phyloP scores from a whole-genome alignment of 2,113 vertebrate genomes.

The Sphyrna mokarran region DNA sequence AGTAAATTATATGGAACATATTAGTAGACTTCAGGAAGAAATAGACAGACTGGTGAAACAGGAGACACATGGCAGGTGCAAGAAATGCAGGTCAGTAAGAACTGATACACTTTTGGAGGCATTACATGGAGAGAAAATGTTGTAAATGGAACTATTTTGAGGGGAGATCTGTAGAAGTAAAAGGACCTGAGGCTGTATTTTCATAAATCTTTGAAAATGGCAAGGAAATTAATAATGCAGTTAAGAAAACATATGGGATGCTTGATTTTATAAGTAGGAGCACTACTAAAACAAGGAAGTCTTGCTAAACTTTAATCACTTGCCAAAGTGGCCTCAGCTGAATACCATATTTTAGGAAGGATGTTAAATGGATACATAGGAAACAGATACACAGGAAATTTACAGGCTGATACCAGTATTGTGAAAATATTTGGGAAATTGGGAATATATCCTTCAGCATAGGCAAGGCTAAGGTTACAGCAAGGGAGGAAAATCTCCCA shows the following conservation, averaged over 20 bases:
- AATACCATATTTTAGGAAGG: not conserved
- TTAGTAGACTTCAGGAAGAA: too few relatives aligned
- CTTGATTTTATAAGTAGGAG: too few relatives aligned
- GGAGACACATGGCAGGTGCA: not conserved
- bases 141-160: not conserved
- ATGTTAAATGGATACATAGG: not conserved
- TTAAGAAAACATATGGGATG: too few relatives aligned
- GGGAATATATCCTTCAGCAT: not conserved
- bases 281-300: too few relatives aligned
- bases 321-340: not conserved
- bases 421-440: not conserved
- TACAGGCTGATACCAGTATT: not conserved
- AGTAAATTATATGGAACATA: not conserved
- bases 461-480: not conserved
- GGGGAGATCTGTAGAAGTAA: not conserved
- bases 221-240: not conserved
- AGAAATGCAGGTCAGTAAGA: not conserved
- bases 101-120: not conserved
- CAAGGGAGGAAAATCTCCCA: not conserved
- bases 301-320: too few relatives aligned
- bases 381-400: not conserved
- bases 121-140: not conserved
- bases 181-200: not conserved
- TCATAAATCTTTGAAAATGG: not conserved
- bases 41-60: not conserved